Percentiles rank a stretch among this genome's conserved stretches.
These are phyloP conservation scores for Holcopasites calliopsidis DNA, from an alignment of 1,140 invertebrate species.

Conservation along the genomic window DNA sequence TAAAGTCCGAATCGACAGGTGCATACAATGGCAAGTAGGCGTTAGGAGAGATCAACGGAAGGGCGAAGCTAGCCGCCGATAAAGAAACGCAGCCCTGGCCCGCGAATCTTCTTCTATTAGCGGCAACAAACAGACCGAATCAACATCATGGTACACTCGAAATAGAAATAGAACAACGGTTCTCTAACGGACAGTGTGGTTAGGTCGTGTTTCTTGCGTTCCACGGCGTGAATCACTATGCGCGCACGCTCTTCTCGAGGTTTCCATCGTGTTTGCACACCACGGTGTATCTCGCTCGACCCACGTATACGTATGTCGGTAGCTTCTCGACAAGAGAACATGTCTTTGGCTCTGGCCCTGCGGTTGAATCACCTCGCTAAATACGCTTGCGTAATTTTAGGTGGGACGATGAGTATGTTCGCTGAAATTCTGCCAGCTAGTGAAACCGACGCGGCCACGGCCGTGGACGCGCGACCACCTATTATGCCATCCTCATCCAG, in stretches of 20 bases:
- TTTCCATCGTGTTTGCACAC: constrained; percentile 30
- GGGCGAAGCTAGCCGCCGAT: no score
- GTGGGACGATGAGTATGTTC: constrained; percentile 65
- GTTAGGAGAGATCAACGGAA: no score
- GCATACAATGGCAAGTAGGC: not conserved
- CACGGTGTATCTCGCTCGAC: constrained; percentile 5
- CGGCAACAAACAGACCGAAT: constrained; percentile 72
- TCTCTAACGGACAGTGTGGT: constrained; percentile 62
- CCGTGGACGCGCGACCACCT: constrained; percentile 30
- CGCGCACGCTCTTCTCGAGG: constrained; percentile 58
- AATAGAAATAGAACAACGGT: constrained; percentile 75
- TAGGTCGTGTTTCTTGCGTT: constrained; percentile 74
- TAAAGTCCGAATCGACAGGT: no score
- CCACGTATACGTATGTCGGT: constrained; percentile 24
- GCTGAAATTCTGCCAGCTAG: constrained; percentile 62
- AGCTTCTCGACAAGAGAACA: not conserved
- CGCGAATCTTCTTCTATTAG: constrained; percentile 68
- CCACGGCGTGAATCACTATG: constrained; percentile 72
- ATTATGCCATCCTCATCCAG: constrained; percentile 4
- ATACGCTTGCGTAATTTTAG: constrained; percentile 73
- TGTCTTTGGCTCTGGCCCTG: constrained; percentile 42
- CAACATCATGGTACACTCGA: constrained; percentile 60
- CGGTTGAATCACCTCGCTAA: constrained; percentile 72
- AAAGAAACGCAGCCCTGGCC: constrained; percentile 8
- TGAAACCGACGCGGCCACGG: constrained; percentile 42